Conservation (phyloP, 2,113 vertebrate species). For the Festucalex cinctus region DNA sequence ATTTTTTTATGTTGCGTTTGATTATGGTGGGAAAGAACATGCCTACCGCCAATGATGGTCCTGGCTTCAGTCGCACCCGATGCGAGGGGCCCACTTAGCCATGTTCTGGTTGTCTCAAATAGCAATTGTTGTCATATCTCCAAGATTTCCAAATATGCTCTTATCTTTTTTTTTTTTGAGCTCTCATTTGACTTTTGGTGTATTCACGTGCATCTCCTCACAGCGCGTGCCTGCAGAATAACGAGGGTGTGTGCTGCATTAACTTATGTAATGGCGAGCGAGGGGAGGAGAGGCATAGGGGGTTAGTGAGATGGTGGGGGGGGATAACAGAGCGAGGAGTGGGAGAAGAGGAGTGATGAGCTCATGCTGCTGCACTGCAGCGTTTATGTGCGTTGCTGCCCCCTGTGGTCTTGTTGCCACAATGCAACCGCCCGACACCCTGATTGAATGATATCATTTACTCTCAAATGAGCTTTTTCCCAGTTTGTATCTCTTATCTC, state of each 20-base stretch:
- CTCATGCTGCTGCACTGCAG: slow-evolving; percentile 75
- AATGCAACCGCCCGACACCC: slow-evolving; percentile 4
- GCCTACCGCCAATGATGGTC: not conserved
- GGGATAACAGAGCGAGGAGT: slow-evolving; percentile 21
- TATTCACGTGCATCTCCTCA: slow-evolving; percentile 48
- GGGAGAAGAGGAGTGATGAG: slow-evolving; percentile 59
- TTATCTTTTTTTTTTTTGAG: slow-evolving; percentile 5
- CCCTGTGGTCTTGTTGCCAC: slow-evolving; percentile 33
- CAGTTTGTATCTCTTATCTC: not conserved
- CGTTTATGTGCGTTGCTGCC: slow-evolving; percentile 49
- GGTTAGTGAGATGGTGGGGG: slow-evolving; percentile 22
- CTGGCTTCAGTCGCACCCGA: not conserved
- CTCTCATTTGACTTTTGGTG: slow-evolving; percentile 42
- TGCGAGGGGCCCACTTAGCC: too few species aligned
- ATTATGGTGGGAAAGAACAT: slow-evolving; percentile 23
- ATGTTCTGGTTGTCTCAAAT: too few species aligned
- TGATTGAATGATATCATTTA: slow-evolving; percentile 2
- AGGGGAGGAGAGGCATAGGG: slow-evolving; percentile 25
- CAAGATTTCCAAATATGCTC: not conserved
- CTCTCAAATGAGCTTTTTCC: not conserved
- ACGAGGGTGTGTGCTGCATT: slow-evolving; percentile 68
- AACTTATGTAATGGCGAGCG: slow-evolving; percentile 68
- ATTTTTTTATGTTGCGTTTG: slow-evolving; percentile 19
- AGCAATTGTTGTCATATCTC: not conserved
- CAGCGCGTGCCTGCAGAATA: slow-evolving; percentile 49